A percentile compares a stretch with the other conserved stretches of the same genome.
These are phyloP conservation scores for Centropus bengalensis DNA, from an alignment of 2,113 vertebrate genomes.

Conservation along the genomic window DNA sequence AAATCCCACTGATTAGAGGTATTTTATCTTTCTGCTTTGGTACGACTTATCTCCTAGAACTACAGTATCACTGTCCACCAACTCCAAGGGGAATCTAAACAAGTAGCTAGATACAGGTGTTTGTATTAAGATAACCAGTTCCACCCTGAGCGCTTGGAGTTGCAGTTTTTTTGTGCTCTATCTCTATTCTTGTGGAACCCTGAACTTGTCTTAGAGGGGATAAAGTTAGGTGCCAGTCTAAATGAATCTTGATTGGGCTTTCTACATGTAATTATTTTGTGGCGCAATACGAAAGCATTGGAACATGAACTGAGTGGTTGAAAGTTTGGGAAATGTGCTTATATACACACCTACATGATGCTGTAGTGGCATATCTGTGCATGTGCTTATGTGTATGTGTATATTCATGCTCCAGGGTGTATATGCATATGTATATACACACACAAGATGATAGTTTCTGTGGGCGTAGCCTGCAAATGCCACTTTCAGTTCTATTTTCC, in stretches of 20 bases:
- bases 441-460: background rate
- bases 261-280: background rate
- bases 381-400: background rate
- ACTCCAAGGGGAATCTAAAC: background rate
- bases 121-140: background rate
- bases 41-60: background rate
- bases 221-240: background rate
- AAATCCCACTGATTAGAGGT: background rate
- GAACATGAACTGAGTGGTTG: background rate
- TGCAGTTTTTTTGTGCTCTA: background rate
- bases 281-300: background rate
- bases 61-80: background rate
- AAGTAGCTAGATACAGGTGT: background rate
- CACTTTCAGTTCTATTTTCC: slow-evolving; percentile 5
- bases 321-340: background rate
- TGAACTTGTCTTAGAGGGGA: background rate
- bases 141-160: background rate
- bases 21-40: background rate
- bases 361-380: background rate
- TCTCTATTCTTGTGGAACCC: background rate
- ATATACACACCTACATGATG: accelerated
- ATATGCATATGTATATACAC: background rate
- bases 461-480: background rate
- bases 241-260: background rate
- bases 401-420: background rate